phyloP scores from a whole-genome alignment of 2,797 vertebrate genomes.

The Natrix natrix region DNA sequence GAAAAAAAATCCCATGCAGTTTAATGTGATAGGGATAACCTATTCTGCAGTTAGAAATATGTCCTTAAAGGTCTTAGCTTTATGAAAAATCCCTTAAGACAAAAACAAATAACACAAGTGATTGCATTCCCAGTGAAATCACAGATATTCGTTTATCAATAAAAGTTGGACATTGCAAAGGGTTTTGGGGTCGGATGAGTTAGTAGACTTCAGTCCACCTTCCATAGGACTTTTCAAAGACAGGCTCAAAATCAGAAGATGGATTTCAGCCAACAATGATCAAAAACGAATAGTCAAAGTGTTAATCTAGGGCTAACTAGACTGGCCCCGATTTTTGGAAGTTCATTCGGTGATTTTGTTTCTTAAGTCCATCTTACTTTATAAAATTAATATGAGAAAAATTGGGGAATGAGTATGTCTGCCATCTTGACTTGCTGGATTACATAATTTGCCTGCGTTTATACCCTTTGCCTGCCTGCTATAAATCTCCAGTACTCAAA shows the following conservation, averaged over 20 bases:
- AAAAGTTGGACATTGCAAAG: not conserved
- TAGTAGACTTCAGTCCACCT: not conserved
- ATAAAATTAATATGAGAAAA: not conserved
- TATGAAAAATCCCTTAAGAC: not conserved
- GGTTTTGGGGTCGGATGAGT: not conserved
- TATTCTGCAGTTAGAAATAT: not conserved
- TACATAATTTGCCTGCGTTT: not conserved
- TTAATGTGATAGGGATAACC: not conserved
- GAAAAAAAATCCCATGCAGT: not conserved
- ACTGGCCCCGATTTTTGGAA: not conserved
- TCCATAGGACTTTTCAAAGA: not conserved
- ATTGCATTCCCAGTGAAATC: not conserved
- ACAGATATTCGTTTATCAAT: not conserved
- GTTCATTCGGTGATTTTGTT: not conserved
- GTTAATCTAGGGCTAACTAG: not conserved
- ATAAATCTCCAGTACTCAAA: not conserved
- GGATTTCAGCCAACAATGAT: not conserved
- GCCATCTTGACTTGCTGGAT: not conserved
- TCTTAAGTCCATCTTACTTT: not conserved
- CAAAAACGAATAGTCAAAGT: not conserved
- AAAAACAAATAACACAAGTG: not conserved
- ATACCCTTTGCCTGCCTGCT: not conserved
- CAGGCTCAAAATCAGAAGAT: not conserved
- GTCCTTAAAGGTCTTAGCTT: not conserved
- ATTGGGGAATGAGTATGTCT: not conserved